Evolutionary conservation across 2,797 vertebrate species (phyloP).

Genomic region (Lycodopsis pacificus): DNA sequence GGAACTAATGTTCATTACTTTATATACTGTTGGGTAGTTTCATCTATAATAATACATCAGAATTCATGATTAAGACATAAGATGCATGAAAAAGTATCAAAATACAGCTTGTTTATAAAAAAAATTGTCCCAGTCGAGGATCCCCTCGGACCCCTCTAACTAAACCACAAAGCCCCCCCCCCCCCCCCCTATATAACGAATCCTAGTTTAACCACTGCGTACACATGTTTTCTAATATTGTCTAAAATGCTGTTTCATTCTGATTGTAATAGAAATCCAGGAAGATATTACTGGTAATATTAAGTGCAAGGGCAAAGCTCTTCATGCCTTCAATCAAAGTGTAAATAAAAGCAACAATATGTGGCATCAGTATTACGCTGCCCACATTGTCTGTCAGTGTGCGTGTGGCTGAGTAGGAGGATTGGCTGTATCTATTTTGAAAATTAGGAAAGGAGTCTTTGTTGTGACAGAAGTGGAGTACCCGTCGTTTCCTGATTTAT

Average conservation of each 20-base stretch:
- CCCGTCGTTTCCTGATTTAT: slow-evolving; percentile 24
- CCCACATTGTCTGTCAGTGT: slow-evolving; percentile 14
- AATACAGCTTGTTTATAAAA: neutral
- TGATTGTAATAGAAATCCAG: neutral
- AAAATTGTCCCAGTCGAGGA: neutral
- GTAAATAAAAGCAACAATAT: neutral
- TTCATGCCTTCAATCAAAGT: neutral
- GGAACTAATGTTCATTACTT: neutral
- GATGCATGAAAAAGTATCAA: neutral
- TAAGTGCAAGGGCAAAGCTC: neutral
- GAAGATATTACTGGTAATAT: neutral
- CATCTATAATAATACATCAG: neutral
- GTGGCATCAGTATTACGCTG: slow-evolving; percentile 15
- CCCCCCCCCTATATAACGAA: neutral
- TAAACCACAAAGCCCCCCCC: neutral
- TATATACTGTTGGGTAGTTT: neutral
- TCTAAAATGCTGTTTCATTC: neutral
- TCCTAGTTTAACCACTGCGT: neutral
- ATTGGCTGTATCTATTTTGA: slow-evolving; percentile 12
- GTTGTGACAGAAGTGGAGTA: slow-evolving; percentile 63
- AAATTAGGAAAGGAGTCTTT: slow-evolving; percentile 51
- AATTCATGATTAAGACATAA: neutral
- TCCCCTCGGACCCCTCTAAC: neutral
- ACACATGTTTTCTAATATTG: neutral
- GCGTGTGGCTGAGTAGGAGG: slow-evolving; percentile 2